Conservation (phyloP, 2,113 vertebrate genomes). For the Clinocottus analis region DNA sequence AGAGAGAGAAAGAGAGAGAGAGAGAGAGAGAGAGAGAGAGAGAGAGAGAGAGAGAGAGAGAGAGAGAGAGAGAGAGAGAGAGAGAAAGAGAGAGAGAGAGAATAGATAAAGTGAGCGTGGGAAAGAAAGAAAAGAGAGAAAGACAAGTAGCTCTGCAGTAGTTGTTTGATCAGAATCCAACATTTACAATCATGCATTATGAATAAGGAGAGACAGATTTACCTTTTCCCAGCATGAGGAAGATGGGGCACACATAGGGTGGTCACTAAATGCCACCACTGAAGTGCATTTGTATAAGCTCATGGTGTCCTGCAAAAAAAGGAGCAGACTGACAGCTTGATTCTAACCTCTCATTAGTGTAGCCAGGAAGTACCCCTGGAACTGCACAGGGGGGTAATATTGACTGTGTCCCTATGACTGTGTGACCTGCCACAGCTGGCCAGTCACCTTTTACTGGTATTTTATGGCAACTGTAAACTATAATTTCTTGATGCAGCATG, state of each 20-base stretch:
- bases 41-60: not conserved
- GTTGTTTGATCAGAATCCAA: conserved; percentile 52
- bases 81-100: not conserved
- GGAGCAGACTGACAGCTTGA: conserved; percentile 52
- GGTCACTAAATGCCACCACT: conserved; percentile 65
- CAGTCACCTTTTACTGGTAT: conserved; percentile 43
- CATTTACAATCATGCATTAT: conserved; percentile 62
- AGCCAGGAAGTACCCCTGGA: conserved; percentile 50
- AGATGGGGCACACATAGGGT: conserved; percentile 6
- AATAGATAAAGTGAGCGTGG: not conserved
- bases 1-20: conserved; percentile 19
- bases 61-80: not conserved
- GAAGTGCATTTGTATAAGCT: conserved; percentile 63
- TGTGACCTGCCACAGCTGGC: conserved; percentile 36
- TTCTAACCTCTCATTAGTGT: conserved; percentile 63
- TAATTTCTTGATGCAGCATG: conserved; percentile 44
- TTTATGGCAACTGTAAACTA: conserved; percentile 48
- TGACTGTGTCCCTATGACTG: conserved; percentile 48
- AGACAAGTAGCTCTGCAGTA: conserved; percentile 11
- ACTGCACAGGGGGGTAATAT: conserved; percentile 53
- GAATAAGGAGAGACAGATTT: conserved; percentile 53
- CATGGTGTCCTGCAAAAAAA: conserved; percentile 39
- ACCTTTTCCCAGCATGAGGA: conserved; percentile 49
- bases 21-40: not conserved
- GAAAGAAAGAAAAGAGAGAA: not conserved